These are phyloP conservation scores for Euthynnus affinis DNA, from an alignment of 2,797 vertebrate species.

Conservation along the genomic window DNA sequence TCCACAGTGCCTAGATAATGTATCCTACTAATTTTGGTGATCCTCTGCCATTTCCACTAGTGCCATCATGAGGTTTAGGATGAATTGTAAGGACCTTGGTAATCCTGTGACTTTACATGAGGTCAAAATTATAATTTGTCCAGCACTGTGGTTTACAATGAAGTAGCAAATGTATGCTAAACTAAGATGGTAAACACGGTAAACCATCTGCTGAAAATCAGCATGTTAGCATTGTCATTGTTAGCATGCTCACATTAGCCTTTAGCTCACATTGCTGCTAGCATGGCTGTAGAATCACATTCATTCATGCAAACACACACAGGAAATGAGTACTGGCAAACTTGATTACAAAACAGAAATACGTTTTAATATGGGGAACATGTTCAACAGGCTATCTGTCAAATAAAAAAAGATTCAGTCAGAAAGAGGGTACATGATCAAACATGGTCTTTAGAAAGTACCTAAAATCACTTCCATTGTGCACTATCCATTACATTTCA, in stretches of 20 bases:
- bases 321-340: background rate
- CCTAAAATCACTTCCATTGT: too few species aligned
- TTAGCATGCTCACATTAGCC: background rate
- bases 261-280: background rate
- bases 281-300: background rate
- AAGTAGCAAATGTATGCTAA: too few species aligned
- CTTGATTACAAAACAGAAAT: constrained; percentile 6
- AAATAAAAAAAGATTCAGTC: background rate
- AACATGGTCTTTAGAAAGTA: background rate
- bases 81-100: too few species aligned
- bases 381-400: background rate
- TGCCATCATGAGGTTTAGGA: background rate
- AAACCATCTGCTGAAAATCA: too few species aligned
- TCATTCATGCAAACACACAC: constrained; percentile 1
- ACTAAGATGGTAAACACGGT: too few species aligned
- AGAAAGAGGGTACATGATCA: background rate
- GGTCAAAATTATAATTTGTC: too few species aligned
- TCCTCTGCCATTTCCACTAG: background rate
- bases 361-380: constrained; percentile 9
- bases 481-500: too few species aligned
- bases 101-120: too few species aligned
- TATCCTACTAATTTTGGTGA: background rate
- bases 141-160: too few species aligned
- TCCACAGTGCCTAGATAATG: background rate
- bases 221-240: too few species aligned